phyloP scores from a whole-genome alignment of 2,888 invertebrate genomes.

The Leptothorax acervorum region DNA sequence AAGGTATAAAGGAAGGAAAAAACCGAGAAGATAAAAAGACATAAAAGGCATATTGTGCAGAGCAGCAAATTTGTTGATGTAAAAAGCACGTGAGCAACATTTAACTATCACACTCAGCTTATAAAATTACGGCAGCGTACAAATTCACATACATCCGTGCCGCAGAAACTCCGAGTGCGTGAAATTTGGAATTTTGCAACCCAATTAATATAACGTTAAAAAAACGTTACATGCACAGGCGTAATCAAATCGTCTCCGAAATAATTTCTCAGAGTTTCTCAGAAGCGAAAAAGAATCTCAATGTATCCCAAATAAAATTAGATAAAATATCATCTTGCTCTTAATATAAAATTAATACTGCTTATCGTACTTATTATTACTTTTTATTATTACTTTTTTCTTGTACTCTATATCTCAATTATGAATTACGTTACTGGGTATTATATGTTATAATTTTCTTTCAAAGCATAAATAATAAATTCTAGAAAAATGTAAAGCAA shows the following conservation, averaged over 20 bases:
- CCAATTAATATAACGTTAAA: background rate
- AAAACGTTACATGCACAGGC: background rate
- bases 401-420: background rate
- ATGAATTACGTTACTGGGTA: background rate
- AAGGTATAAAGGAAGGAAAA: background rate
- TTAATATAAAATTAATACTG: background rate
- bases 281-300: conserved; percentile 52
- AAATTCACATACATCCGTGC: conserved; percentile 40
- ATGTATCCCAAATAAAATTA: conserved; percentile 43
- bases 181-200: conserved; percentile 20
- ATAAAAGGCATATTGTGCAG: background rate
- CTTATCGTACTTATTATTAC: background rate
- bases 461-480: conserved; percentile 4
- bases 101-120: conserved; percentile 15
- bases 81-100: conserved; percentile 25
- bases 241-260: background rate
- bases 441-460: background rate
- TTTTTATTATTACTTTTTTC: background rate
- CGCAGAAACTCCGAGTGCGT: conserved; percentile 40
- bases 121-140: conserved; percentile 44
- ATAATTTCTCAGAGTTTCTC: conserved; percentile 56
- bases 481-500: background rate
- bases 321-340: conserved; percentile 14
- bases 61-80: background rate
- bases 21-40: background rate